A percentile compares a stretch with the other conserved stretches of the same genome.
These are phyloP conservation scores for Sarcophilus harrisii DNA, from an alignment of 2,797 vertebrate genomes.

Conservation along the genomic window DNA sequence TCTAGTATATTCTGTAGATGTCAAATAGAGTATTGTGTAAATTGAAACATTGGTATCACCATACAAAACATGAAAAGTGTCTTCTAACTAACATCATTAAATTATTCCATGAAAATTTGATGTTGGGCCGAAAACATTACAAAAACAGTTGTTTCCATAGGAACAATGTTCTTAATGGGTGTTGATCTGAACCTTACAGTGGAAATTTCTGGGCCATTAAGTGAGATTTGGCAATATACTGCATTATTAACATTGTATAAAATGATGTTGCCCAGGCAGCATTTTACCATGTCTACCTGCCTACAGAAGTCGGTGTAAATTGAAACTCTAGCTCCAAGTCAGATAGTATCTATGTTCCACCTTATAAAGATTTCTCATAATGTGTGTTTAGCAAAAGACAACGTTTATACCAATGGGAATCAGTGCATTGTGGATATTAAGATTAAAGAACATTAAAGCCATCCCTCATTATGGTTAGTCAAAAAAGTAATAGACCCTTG, in stretches of 20 bases:
- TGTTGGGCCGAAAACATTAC: not conserved
- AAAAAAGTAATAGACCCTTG: not conserved
- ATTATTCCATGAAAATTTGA: not conserved
- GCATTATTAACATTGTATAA: not conserved
- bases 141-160: not conserved
- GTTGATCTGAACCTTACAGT: not conserved
- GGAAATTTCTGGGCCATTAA: not conserved
- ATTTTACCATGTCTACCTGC: conserved; percentile 58
- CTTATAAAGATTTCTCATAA: not conserved
- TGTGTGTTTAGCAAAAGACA: not conserved
- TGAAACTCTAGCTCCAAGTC: not conserved
- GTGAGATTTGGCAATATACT: not conserved
- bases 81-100: not conserved
- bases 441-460: not conserved
- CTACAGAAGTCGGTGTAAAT: not conserved
- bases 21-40: not conserved
- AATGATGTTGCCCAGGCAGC: conserved; percentile 14
- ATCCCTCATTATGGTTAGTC: not conserved
- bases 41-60: not conserved
- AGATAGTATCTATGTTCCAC: not conserved
- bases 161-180: not conserved
- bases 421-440: not conserved
- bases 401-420: not conserved
- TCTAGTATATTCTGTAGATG: not conserved
- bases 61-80: not conserved